Conservation (phyloP, 2,888 invertebrate genomes). For the Drosophila buzzatii region DNA sequence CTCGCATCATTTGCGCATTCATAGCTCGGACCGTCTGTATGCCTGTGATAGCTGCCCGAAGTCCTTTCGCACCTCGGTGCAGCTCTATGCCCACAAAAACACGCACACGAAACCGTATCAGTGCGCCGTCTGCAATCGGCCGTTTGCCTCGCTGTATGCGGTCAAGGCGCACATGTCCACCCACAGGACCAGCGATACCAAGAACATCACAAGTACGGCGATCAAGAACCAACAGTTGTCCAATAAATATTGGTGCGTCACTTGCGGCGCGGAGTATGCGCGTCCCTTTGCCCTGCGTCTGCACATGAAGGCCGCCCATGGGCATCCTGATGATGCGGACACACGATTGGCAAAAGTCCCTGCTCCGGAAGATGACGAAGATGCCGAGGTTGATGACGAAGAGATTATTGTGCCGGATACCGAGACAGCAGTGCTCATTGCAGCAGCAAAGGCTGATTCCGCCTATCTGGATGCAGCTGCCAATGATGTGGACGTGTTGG, state of each 20-base stretch:
- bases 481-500: conserved; percentile 45
- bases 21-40: conserved; percentile 91
- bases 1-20: conserved; percentile 91
- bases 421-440: conserved; percentile 72
- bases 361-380: conserved; percentile 16
- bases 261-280: conserved; percentile 92
- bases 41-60: conserved; percentile 92
- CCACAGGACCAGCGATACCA: conserved; percentile 32
- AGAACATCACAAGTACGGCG: conserved; percentile 13
- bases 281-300: conserved; percentile 91
- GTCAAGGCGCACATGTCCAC: conserved; percentile 91
- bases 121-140: conserved; percentile 91
- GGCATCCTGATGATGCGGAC: conserved; percentile 43
- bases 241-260: conserved; percentile 86
- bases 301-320: conserved; percentile 90
- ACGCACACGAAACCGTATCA: conserved; percentile 93
- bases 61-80: conserved; percentile 92
- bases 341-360: conserved; percentile 21
- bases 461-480: conserved; percentile 45
- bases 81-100: conserved; percentile 92
- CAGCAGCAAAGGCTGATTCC: conserved; percentile 68
- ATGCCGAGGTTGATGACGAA: conserved; percentile 32
- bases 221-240: conserved; percentile 58
- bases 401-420: conserved; percentile 36
- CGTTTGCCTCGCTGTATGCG: conserved; percentile 92